Evolutionary conservation across 2,888 invertebrate genomes (phyloP).

Genomic region (Axea sp.): DNA sequence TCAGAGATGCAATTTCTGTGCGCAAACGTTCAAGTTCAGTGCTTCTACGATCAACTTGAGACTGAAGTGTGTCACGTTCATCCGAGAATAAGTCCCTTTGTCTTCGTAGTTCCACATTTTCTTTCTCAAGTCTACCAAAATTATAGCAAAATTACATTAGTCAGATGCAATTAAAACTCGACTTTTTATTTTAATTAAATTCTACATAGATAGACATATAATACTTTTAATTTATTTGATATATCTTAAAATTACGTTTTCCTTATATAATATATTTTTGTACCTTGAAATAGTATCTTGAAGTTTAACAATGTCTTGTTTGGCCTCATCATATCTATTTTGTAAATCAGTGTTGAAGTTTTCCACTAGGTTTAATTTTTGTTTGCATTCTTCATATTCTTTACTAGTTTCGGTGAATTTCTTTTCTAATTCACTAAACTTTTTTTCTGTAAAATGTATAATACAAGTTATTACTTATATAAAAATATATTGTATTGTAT

Average conservation of each 20-base stretch:
- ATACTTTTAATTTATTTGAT: too few species aligned
- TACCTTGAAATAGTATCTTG: slow-evolving; percentile 81
- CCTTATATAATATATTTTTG: too few species aligned
- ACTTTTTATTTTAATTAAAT: not conserved
- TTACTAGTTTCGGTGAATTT: slow-evolving; percentile 22
- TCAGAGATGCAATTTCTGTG: slow-evolving; percentile 84
- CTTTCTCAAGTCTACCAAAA: slow-evolving; percentile 81
- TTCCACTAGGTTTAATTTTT: slow-evolving; percentile 51
- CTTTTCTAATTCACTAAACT: slow-evolving; percentile 25
- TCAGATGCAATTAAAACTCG: too few species aligned
- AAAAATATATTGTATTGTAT: too few species aligned
- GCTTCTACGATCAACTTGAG: slow-evolving; percentile 86
- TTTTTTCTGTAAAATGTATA: slow-evolving; percentile 32
- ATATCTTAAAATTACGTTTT: too few species aligned
- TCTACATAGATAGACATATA: too few species aligned
- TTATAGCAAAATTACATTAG: not conserved
- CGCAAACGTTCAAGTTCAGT: slow-evolving; percentile 87
- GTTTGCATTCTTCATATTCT: slow-evolving; percentile 47
- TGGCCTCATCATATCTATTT: slow-evolving; percentile 83
- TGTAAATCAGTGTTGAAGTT: slow-evolving; percentile 78
- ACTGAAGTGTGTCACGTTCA: slow-evolving; percentile 87
- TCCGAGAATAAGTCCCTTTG: slow-evolving; percentile 86
- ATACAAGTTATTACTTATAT: too few species aligned
- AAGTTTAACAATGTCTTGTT: slow-evolving; percentile 84
- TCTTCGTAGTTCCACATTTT: slow-evolving; percentile 84